Conservation (phyloP, 2,888 invertebrate genomes). For the Aspidapion aeneum region DNA sequence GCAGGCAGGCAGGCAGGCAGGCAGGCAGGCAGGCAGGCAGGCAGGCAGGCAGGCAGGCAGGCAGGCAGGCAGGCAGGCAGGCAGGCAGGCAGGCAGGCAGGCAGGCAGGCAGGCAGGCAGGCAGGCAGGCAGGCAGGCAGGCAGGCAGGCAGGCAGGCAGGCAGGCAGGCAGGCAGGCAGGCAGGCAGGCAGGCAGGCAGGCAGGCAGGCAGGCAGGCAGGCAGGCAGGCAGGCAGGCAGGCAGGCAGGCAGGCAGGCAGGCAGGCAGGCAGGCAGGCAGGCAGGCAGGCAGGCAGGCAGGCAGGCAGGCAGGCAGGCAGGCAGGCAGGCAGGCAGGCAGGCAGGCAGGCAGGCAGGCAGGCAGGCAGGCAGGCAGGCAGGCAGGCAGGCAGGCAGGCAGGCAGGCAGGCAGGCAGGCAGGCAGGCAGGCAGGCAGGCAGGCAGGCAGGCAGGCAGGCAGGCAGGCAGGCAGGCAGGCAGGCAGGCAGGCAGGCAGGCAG, state of each 20-base stretch:
- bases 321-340: too few relatives aligned
- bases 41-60: constrained; percentile 17
- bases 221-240: constrained; percentile 10
- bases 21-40: constrained; percentile 14
- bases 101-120: constrained; percentile 18
- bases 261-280: constrained; percentile 5
- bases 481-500: too few relatives aligned
- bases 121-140: constrained; percentile 17
- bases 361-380: too few relatives aligned
- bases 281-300: constrained; percentile 6
- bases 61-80: constrained; percentile 13
- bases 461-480: too few relatives aligned
- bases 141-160: constrained; percentile 14
- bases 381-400: too few relatives aligned
- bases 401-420: too few relatives aligned
- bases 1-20: constrained; percentile 17
- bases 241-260: constrained; percentile 13
- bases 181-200: constrained; percentile 14
- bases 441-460: too few relatives aligned
- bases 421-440: too few relatives aligned
- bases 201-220: constrained; percentile 16
- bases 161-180: constrained; percentile 13
- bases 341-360: too few relatives aligned
- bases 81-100: constrained; percentile 17
- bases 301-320: too few relatives aligned